Base-by-base conservation (phyloP, 2,888 invertebrate genomes). In the Linnaemya vulpina region DNA sequence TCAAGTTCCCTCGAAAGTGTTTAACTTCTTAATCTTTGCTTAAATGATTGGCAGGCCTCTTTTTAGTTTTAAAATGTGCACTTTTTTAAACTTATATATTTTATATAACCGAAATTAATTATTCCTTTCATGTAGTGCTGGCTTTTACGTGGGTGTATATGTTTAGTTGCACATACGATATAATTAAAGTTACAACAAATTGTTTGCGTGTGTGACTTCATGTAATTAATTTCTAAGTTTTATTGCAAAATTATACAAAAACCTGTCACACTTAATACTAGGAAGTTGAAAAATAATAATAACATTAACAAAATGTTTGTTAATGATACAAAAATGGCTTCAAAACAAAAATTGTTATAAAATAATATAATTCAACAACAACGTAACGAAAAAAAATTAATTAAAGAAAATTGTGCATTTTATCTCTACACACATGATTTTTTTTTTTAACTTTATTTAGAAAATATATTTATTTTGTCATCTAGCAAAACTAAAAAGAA, bases 351-450 rank as follows among this genome's bases (percentile, higher is more conserved):
- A 74, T 63, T 78, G 38, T 55, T 63, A 38, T 68, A 83, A 78
- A 70, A n/a, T n/a, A 46, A 76, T 60, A 71, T 76, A 67, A 65
- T 76, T 67, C 20, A 80, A 46, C 35, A 35, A 46, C 55, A 71
- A 77, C 46, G 35, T 58, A 63, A 78, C 30, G 25, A 30, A 63
- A 63, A 63, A 63, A 74, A 74, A 62, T 55, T 79, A 75, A 84
- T 71, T 79, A 46, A 58, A 70, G 70, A 84, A 84, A 84, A 84
- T 76, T 79, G 75, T 71, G 40, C 25, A 20, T 65, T 83, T 78
- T 22, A 49, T 77, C 51, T 65, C 17, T 20, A 9, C 20, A 10
- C 30, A 3, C 25, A 20, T 40, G 43, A 30, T 8, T 20, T 35
- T 40, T 51, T 68, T 77, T 17, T 3, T 38, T 49, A 43, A 46